phyloP scores from a whole-genome alignment of 2,797 vertebrate species.

The Anguilla anguilla region DNA sequence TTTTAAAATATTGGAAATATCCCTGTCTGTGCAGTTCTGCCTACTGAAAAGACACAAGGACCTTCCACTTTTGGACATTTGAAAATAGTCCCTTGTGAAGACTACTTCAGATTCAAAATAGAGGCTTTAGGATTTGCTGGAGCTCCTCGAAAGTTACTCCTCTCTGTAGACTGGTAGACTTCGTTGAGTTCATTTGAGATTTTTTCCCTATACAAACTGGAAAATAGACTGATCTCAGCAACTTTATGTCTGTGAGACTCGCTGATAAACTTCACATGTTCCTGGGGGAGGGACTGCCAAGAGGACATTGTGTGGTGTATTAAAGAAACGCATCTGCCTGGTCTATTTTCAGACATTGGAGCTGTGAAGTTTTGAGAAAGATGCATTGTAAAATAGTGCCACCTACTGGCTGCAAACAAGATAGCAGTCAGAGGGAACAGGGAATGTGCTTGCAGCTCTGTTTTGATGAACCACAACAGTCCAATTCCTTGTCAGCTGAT shows the following conservation, averaged over 20 bases:
- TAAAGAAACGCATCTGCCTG: constrained; percentile 22
- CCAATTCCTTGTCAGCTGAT: constrained; percentile 62
- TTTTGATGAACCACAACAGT: constrained; percentile 41
- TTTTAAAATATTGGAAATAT: background rate
- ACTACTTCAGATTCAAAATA: background rate
- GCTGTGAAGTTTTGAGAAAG: background rate
- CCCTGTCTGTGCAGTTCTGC: background rate
- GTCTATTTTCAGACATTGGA: background rate
- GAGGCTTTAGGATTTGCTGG: background rate
- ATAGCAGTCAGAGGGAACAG: background rate
- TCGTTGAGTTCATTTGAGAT: background rate
- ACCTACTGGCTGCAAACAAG: constrained; percentile 39
- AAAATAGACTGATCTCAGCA: background rate
- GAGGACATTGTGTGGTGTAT: constrained; percentile 1
- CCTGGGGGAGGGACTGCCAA: background rate
- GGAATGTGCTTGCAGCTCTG: background rate
- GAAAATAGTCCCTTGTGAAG: background rate
- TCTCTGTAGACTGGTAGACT: background rate
- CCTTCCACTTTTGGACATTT: background rate
- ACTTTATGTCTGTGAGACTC: background rate
- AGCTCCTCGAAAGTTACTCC: background rate
- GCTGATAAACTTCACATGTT: background rate
- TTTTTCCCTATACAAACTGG: background rate
- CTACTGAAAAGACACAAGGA: background rate
- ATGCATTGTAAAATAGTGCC: constrained; percentile 20